These are phyloP conservation scores for Urosaurus nigricauda DNA, from an alignment of 2,797 vertebrate species.

Conservation along the genomic window DNA sequence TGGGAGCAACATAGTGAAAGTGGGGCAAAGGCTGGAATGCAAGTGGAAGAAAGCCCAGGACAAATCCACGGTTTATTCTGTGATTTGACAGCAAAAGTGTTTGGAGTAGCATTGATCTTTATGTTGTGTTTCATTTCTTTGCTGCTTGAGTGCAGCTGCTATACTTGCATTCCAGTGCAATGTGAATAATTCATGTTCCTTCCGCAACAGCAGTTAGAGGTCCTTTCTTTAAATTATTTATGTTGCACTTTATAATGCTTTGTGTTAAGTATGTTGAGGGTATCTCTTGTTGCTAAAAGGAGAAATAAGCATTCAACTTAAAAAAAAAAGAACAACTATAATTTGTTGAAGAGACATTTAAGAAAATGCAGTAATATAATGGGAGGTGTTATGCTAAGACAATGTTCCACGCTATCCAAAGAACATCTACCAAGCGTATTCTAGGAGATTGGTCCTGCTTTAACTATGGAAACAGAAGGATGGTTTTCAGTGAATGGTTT, in stretches of 20 bases:
- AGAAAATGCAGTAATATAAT: constrained; percentile 35
- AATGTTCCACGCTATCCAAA: constrained; percentile 55
- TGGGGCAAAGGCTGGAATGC: neutral
- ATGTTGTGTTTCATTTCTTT: neutral
- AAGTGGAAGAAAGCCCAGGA: neutral
- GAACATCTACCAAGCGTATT: constrained; percentile 48
- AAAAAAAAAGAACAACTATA: constrained; percentile 25
- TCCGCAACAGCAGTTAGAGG: constrained; percentile 77
- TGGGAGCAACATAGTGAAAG: neutral
- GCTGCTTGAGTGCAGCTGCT: neutral
- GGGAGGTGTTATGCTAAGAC: constrained; percentile 46
- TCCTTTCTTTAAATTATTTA: constrained; percentile 91
- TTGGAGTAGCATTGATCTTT: neutral
- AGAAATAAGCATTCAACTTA: constrained; percentile 67
- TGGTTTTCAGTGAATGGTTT: constrained; percentile 88
- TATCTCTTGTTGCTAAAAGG: constrained; percentile 73
- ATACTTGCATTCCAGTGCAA: constrained; percentile 49
- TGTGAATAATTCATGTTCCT: constrained; percentile 83
- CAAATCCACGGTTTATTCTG: neutral
- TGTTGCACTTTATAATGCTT: constrained; percentile 76
- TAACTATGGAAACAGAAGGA: constrained; percentile 91
- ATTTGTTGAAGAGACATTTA: constrained; percentile 37
- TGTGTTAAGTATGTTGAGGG: constrained; percentile 78
- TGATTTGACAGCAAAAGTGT: neutral
- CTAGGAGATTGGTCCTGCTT: constrained; percentile 68